These are phyloP conservation scores for Meandrusa payeni DNA, from an alignment of 2,888 invertebrate species.

Conservation along the genomic window DNA sequence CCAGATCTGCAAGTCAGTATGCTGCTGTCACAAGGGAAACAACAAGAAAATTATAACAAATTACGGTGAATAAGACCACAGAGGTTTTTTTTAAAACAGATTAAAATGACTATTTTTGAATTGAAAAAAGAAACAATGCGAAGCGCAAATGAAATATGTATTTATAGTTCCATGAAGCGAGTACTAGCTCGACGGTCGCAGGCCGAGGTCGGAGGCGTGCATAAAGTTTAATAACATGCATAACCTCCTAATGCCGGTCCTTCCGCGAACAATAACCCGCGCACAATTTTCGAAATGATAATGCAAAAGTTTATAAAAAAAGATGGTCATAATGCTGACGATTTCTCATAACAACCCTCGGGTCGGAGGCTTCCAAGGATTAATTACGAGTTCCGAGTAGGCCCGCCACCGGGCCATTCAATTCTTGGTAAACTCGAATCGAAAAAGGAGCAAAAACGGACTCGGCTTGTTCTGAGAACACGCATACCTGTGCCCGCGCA, in stretches of 20 bases:
- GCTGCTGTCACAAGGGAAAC: no score
- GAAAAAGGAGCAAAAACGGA: slow-evolving; percentile 78
- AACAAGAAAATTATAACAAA: no score
- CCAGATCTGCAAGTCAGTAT: no score
- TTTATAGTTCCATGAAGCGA: slow-evolving; percentile 5
- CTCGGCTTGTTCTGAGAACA: slow-evolving; percentile 71
- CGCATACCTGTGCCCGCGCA: slow-evolving; percentile 69
- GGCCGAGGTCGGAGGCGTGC: slow-evolving; percentile 51
- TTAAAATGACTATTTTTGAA: no score
- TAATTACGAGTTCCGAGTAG: slow-evolving; percentile 80
- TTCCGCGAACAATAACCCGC: slow-evolving; percentile 65
- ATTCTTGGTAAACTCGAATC: slow-evolving; percentile 77
- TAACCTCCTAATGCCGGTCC: slow-evolving; percentile 35
- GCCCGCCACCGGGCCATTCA: slow-evolving; percentile 76
- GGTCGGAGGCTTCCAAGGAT: slow-evolving; percentile 78
- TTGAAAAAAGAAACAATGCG: slow-evolving; percentile 30
- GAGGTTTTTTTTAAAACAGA: no score
- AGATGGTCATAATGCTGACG: slow-evolving; percentile 60
- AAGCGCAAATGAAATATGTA: slow-evolving; percentile 24
- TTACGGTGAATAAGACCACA: no score
- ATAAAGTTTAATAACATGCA: slow-evolving; percentile 44
- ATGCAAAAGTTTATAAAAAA: slow-evolving; percentile 63
- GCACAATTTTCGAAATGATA: slow-evolving; percentile 63
- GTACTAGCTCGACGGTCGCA: background rate
- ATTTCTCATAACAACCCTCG: slow-evolving; percentile 77